Evolutionary conservation across 2,888 invertebrate genomes (phyloP), one percentile per base, ranked within the genome.

Genomic region (Drosophila dives): DNA sequence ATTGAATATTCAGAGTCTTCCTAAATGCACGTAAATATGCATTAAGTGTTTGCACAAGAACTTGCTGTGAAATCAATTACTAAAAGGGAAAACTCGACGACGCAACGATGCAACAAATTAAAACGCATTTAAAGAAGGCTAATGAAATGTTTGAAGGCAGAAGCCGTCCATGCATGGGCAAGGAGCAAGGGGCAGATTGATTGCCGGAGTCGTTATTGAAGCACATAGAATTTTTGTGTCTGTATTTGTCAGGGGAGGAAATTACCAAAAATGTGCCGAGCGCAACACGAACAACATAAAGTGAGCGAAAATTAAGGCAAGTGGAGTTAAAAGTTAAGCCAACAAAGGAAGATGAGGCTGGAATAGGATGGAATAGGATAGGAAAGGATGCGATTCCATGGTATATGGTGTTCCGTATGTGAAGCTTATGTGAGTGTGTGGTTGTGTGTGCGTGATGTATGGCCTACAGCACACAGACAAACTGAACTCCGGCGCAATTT

Each of bases 101-200:
- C 73, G 80, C 85, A 85, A 82, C 84, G 87, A 86, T 84, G 85
- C 85, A 86, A 84, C 80, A 85, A 85, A 85, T 85, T 84, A 80
- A 81, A 83, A 76, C 74, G 72, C 77, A 85, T 80, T 63, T 76
- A 76, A 70, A 54, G 68, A 65, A 61, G 61, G 83, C 83, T 83
- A 83, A 83, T 81, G 83, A 86, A 83, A 83, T 72, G 72, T 71
- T 77, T 72, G 63, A 77, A 53, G 48, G 49, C 50, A 64, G 58
- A 53, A 49, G 36, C 32, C 33, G 38, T 8, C 38, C 26, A 36
- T 15, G 23, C 45, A 45, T 7, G 20, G 15, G 23, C 49, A n/a
- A 6, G 29, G 17, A 17, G 50, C 20, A 15, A 29, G 23, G 10
- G 11, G 50, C 20, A 32, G 42, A 36, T 23, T 45, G 56, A 48